These are phyloP conservation scores for Steinernema hermaphroditum DNA, from an alignment of 2,888 invertebrate genomes.

Conservation along the genomic window DNA sequence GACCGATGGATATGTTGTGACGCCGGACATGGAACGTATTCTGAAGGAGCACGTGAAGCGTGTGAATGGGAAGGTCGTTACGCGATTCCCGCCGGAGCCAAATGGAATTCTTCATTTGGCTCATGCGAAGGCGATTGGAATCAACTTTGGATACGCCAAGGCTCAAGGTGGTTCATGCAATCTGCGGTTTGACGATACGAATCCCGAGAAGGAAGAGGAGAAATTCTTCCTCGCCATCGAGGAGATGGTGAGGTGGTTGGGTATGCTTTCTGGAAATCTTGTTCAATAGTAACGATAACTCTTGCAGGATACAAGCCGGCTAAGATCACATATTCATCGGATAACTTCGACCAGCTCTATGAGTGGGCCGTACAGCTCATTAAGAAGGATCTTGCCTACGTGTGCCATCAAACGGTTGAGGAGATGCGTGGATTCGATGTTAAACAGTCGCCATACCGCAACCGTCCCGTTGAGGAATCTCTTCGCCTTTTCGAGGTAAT, in stretches of 20 bases:
- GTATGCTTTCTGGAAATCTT: constrained; percentile 68
- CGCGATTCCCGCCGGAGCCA: constrained; percentile 97
- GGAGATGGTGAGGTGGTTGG: constrained; percentile 96
- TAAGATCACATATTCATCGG: constrained; percentile 93
- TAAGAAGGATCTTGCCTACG: constrained; percentile 84
- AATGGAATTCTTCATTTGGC: constrained; percentile 99
- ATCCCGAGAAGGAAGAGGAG: constrained; percentile 99
- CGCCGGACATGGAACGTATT: constrained; percentile 81
- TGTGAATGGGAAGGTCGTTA: constrained; percentile 84
- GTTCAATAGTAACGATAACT: too few species aligned
- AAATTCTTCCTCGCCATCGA: constrained; percentile 91
- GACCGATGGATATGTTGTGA: constrained; percentile 92
- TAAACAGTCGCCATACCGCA: constrained; percentile 89
- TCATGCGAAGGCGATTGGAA: constrained; percentile 99
- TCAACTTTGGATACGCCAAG: constrained; percentile 96
- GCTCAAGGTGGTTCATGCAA: constrained; percentile 84
- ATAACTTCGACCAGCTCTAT: constrained; percentile 92
- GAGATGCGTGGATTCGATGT: constrained; percentile 96
- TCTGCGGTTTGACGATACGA: constrained; percentile 95
- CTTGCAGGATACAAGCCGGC: constrained; percentile 84
- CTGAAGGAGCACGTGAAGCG: constrained; percentile 82
- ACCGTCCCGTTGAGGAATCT: constrained; percentile 85
- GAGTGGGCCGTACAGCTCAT: constrained; percentile 87
- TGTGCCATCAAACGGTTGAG: constrained; percentile 87
- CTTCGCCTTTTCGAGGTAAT: constrained; percentile 83